Base-by-base conservation (phyloP, 2,113 vertebrate genomes). In the Holacanthus passer region DNA sequence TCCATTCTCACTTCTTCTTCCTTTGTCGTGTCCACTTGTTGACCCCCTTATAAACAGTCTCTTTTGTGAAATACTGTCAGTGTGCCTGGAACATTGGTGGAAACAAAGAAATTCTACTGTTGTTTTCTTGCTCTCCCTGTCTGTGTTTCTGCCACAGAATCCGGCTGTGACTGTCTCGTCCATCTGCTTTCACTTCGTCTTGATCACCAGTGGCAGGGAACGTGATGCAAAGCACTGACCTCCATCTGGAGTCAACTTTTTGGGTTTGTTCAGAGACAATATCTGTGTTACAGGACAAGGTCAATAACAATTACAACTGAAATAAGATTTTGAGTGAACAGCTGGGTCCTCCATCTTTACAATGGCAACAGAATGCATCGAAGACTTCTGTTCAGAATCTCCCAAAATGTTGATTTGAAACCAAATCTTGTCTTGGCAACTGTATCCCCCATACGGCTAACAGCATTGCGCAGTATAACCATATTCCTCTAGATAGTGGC, bases 241-340 rank as follows among this genome's bases (percentile, higher is more conserved):
- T 69, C 52, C 22, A 31, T 31, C 65, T 63, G 17, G n/a, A 76
- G 29, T 76, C 65, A 76, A 45, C 66, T 1, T 31, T 63, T 70
- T 75, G 35, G 43, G 22, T 67, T 48, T 66, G 17, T 66, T 66
- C 12, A 39, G 31, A 56, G 9, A 59, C 7, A 67, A 2, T 24
- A 2, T 47, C 12, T 7, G 14, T 59, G 47, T 32, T 3, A 20
- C 13, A 29, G 20, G 1, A 27, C 32, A 32, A 32, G 62, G 41
- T 11, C 24, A 50, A 10, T 41, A 32, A 58, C 12, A 50, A 32
- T 50, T 39, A 43, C 22, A n/a, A 71, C 6, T 31, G 10, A 47
- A 69, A 63, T 55, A 37, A 37, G 27, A 47, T 63, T 76, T 55
- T 70, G 5, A 55, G 31, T 17, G 27, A 63, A 29, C 56, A 63